These are phyloP conservation scores for Protobothrops flavoviridis DNA, from an alignment of 2,113 vertebrate genomes.

Conservation along the genomic window DNA sequence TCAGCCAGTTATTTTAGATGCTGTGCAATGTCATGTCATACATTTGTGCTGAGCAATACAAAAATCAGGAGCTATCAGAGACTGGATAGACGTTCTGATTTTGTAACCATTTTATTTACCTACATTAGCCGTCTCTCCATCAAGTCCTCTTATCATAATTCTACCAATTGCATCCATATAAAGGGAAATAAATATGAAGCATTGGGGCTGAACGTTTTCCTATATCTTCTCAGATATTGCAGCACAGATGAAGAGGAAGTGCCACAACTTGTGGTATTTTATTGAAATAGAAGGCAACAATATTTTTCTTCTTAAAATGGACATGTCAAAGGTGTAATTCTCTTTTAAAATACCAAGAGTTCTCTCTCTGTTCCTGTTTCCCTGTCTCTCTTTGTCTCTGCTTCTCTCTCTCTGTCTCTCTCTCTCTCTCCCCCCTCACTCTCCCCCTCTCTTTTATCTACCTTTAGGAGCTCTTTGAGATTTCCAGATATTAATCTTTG, in stretches of 20 bases:
- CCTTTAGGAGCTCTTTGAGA: not conserved
- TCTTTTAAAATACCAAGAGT: not conserved
- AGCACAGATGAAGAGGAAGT: not conserved
- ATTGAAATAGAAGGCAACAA: not conserved
- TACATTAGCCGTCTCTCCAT: not conserved
- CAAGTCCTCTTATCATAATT: not conserved
- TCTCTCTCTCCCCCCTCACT: too few species aligned
- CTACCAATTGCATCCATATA: not conserved
- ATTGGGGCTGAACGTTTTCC: not conserved
- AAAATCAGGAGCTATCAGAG: not conserved
- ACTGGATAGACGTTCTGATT: not conserved
- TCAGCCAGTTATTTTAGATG: not conserved
- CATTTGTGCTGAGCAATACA: not conserved
- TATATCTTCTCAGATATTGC: not conserved
- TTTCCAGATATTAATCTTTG: not conserved
- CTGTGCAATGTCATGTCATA: not conserved
- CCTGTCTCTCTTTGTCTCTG: too few species aligned
- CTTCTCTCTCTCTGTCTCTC: too few species aligned
- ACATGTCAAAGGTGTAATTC: not conserved
- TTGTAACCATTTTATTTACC: not conserved
- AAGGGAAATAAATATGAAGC: not conserved
- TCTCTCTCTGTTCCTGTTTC: too few species aligned
- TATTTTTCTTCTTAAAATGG: not conserved
- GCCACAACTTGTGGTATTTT: not conserved
- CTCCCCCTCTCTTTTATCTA: not conserved